Percentiles rank a stretch among this genome's conserved stretches.
Evolutionary conservation across 2,113 vertebrate genomes (phyloP).

Genomic region (Osmerus eperlanus): DNA sequence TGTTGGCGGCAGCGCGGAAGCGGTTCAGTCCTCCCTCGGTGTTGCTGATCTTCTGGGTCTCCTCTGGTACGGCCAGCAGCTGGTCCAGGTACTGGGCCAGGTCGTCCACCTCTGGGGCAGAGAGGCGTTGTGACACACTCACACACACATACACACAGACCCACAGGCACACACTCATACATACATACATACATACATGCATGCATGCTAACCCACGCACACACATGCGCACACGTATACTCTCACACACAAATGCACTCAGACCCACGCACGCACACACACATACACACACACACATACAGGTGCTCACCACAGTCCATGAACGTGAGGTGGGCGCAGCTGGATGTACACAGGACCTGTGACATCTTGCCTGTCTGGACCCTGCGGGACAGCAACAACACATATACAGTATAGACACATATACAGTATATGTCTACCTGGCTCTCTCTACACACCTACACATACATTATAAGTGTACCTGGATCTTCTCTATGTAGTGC

Average conservation of each 20-base stretch:
- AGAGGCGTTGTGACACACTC: background rate
- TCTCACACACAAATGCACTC: background rate
- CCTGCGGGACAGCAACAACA: conserved; percentile 49
- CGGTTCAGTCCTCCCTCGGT: conserved; percentile 69
- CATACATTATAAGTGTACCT: no score
- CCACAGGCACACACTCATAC: background rate
- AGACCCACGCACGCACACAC: background rate
- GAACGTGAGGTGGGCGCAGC: conserved; percentile 83
- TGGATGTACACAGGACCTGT: conserved; percentile 83
- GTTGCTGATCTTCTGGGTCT: conserved; percentile 43
- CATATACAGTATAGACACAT: no score
- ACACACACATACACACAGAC: background rate
- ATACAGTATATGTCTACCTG: no score
- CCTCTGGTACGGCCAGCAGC: conserved; percentile 67
- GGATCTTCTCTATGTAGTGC: no score
- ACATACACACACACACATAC: no score
- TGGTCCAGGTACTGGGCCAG: conserved; percentile 80
- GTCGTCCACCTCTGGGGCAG: conserved; percentile 66
- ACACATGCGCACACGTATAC: background rate
- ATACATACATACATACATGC: background rate
- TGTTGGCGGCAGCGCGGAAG: conserved; percentile 76
- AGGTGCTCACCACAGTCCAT: conserved; percentile 66
- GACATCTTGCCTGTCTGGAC: conserved; percentile 84
- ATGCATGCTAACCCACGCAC: background rate
- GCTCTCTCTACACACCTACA: no score